Percentiles rank a stretch among this genome's conserved stretches.
Evolutionary conservation across 2,113 vertebrate species (phyloP).

Genomic region (Psephotus haematonotus): DNA sequence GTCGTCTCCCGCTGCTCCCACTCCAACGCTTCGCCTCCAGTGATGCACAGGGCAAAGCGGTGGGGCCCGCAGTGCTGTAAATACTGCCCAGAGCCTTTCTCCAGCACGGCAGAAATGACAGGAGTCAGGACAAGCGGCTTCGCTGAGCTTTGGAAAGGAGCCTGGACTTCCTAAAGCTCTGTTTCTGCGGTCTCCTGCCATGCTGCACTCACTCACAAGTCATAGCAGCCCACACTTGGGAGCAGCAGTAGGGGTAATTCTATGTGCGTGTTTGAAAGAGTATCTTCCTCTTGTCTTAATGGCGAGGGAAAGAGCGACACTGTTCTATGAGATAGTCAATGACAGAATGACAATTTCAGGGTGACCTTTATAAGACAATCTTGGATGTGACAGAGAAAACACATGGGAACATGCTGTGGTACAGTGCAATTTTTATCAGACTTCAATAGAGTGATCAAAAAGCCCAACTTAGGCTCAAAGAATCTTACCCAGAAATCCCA

Average conservation of each 20-base stretch:
- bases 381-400: constrained; percentile 42
- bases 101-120: neutral
- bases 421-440: constrained; percentile 45
- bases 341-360: constrained; percentile 56
- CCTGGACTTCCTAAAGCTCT: neutral
- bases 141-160: neutral
- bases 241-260: neutral
- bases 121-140: neutral
- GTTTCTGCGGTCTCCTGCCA: neutral
- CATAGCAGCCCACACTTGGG: neutral
- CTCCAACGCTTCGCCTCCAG: constrained; percentile 77
- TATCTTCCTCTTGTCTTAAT: neutral
- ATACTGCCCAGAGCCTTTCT: constrained; percentile 68
- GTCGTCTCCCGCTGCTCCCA: constrained; percentile 48
- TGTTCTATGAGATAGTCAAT: neutral
- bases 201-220: neutral
- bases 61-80: constrained; percentile 57
- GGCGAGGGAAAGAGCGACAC: neutral
- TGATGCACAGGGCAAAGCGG: constrained; percentile 69
- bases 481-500: constrained; percentile 48
- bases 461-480: constrained; percentile 38
- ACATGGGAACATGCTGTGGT: constrained; percentile 9
- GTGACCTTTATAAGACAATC: constrained; percentile 53
- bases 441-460: constrained; percentile 59
- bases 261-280: neutral